Base-by-base conservation (phyloP, 2,888 invertebrate species). In the Stenolophus ochropezus region DNA sequence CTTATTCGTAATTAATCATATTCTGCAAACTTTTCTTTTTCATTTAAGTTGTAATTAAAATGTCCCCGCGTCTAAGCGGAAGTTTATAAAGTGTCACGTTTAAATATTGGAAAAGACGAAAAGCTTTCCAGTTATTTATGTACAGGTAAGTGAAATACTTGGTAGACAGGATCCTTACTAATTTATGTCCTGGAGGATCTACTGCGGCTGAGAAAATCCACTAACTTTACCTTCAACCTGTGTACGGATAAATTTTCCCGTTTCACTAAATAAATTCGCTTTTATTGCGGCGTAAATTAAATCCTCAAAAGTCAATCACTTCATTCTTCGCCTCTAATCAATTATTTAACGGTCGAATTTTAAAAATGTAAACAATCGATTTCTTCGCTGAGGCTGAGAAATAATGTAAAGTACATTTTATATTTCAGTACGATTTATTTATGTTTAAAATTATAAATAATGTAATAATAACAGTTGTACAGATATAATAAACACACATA, bases 211-310 rank as follows among this genome's bases (percentile, higher is more conserved):
- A 56, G 56, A 8, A 20, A 56, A 20, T 11, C 56, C 56, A 21
- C 18, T 56, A 56, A 56, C 56, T 56, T 56, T 56, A 56, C 56
- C 21, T 21, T 2, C 18, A 56, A 56, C 20, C 20, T 21, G 56
- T 56, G 56, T 56, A 21, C 56, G 20, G 20, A 56, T 56, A 56
- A 18, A 56, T 56, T 56, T 56, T 11, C 20, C 20, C 11, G 21
- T 21, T 20, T 56, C 56, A 6, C 56, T 56, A 56, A 56, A 56
- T 56, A 56, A 56, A 56, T 56, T 56, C 56, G 56, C 56, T 56
- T 56, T 56, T 56, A 56, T 56, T 56, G 56, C 18, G 56, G 21
- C 11, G 56, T 56, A 56, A 56, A 56, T 56, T 56, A 56, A 56
- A 56, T 20, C 16, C 21, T 3, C 20, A 5, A 21, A 56, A 56